Evolutionary conservation across 2,888 invertebrate species (phyloP).

Genomic region (Allacma fusca): DNA sequence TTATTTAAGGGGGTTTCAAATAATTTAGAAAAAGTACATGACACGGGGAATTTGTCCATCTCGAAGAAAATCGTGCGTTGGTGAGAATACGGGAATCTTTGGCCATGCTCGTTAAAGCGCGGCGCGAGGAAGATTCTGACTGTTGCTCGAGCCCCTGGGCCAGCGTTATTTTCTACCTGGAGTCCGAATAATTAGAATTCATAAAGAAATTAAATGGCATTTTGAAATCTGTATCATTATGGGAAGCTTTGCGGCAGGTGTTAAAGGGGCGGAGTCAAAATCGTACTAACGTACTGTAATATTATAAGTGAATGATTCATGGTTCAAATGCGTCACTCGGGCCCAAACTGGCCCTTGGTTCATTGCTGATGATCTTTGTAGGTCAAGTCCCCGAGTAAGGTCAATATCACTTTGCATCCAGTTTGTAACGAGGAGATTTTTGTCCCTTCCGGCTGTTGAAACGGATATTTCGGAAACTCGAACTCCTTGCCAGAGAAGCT

Average conservation of each 20-base stretch:
- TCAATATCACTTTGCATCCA: constrained; percentile 84
- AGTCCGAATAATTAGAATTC: too few relatives aligned
- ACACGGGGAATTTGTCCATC: constrained; percentile 44
- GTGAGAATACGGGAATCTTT: constrained; percentile 38
- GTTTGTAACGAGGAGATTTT: constrained; percentile 73
- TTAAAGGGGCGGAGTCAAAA: too few relatives aligned
- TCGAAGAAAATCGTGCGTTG: constrained; percentile 46
- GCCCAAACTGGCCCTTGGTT: constrained; percentile 58
- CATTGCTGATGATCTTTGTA: constrained; percentile 63
- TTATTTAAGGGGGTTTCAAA: too few relatives aligned
- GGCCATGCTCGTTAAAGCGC: constrained; percentile 46
- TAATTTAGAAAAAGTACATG: constrained; percentile 35
- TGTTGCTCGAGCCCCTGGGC: constrained; percentile 9
- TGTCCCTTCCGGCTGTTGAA: constrained; percentile 62
- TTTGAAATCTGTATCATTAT: too few relatives aligned
- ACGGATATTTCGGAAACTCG: constrained; percentile 73
- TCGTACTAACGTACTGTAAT: too few relatives aligned
- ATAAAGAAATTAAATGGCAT: too few relatives aligned
- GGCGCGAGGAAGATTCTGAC: constrained; percentile 52
- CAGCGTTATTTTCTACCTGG: neutral
- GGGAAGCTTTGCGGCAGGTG: too few relatives aligned
- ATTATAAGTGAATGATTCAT: constrained; percentile 62
- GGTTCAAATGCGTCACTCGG: constrained; percentile 62
- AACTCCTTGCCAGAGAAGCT: constrained; percentile 47
- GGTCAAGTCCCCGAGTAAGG: constrained; percentile 81